Evolutionary conservation across 2,888 invertebrate genomes (phyloP).

Genomic region (Nephrotoma guestfalica): DNA sequence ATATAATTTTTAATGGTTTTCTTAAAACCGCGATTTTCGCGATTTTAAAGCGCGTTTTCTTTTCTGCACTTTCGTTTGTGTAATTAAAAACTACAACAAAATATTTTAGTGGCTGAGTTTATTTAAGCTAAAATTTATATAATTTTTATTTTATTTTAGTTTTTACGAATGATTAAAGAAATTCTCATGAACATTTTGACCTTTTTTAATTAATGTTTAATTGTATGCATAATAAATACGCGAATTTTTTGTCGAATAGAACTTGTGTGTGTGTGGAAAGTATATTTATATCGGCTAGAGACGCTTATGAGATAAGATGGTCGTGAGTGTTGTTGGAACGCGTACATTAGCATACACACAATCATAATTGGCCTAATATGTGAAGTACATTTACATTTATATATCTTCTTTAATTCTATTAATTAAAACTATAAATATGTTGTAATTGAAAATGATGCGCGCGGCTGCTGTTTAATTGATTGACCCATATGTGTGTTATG

Average conservation of each 20-base stretch:
- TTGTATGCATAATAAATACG: neutral
- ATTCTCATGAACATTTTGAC: conserved; percentile 4
- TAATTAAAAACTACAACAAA: neutral
- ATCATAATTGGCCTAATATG: neutral
- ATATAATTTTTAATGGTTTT: neutral
- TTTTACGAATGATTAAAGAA: conserved; percentile 2
- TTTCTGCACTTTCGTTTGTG: neutral
- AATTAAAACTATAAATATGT: neutral
- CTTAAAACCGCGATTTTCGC: neutral
- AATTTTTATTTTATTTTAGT: neutral
- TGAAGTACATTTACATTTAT: neutral
- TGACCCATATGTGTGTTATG: neutral
- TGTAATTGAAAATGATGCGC: neutral
- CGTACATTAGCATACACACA: neutral
- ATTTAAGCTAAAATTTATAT: neutral
- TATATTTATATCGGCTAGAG: neutral
- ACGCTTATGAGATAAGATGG: neutral
- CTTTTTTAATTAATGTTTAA: conserved; percentile 4
- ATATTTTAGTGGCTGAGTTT: neutral
- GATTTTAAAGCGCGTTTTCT: neutral
- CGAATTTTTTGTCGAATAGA: neutral
- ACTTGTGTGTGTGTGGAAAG: neutral
- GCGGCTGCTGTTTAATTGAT: neutral
- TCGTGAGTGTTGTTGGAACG: neutral
- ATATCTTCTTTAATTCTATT: neutral